These are phyloP conservation scores for Moxostoma hubbsi DNA, from an alignment of 2,797 vertebrate genomes.

Conservation along the genomic window DNA sequence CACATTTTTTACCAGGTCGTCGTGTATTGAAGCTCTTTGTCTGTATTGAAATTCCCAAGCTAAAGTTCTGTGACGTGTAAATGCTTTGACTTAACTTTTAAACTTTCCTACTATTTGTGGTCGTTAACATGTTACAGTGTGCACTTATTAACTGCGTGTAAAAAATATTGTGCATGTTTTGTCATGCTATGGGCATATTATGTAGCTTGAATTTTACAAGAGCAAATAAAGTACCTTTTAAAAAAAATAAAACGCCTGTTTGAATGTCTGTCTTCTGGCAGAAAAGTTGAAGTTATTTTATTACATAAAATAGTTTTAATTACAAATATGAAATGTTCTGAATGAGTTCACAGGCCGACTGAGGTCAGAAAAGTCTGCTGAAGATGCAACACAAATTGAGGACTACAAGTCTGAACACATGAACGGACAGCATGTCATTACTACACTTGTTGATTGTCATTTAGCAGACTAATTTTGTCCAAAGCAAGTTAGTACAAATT, in stretches of 20 bases:
- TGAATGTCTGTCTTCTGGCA: no score
- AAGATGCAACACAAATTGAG: no score
- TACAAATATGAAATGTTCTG: no score
- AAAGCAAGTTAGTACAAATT: background rate
- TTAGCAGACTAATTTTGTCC: background rate
- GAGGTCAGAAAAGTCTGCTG: no score
- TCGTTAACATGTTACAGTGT: background rate
- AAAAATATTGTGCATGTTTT: background rate
- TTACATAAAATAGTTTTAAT: background rate
- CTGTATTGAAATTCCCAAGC: background rate
- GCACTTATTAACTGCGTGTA: background rate
- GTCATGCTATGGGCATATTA: background rate
- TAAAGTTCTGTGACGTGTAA: background rate
- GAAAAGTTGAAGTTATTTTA: no score
- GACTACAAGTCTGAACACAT: no score
- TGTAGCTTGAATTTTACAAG: background rate
- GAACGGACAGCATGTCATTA: no score
- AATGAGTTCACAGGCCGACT: no score
- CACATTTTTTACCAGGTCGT: background rate
- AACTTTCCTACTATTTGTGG: background rate
- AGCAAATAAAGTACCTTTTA: background rate
- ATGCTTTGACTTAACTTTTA: background rate
- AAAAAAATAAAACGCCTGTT: no score
- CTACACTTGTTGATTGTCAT: no score
- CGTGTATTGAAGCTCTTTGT: background rate